Conservation (phyloP, 2,797 vertebrate genomes). For the Hydrophis major region DNA sequence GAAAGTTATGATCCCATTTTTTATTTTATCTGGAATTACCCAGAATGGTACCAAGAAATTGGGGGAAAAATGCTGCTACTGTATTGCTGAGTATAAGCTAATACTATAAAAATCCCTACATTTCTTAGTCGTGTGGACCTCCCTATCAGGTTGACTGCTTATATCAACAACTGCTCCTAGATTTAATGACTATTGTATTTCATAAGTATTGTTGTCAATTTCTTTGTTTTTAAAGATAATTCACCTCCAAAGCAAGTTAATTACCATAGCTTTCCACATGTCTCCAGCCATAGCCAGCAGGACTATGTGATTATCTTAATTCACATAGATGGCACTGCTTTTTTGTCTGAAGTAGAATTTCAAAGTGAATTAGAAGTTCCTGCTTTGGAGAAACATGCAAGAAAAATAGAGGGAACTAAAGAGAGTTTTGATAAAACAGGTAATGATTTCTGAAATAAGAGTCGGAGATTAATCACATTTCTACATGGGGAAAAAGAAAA, state of each 20-base stretch:
- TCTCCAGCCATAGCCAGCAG: neutral
- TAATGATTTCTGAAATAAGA: neutral
- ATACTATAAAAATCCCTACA: neutral
- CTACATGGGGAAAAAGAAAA: neutral
- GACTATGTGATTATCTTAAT: neutral
- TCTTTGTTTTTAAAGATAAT: neutral
- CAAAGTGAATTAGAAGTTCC: neutral
- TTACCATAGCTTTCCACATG: neutral
- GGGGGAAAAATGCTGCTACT: neutral
- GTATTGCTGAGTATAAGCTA: neutral
- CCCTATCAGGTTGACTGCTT: neutral
- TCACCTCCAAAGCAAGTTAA: neutral
- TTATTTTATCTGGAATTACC: neutral
- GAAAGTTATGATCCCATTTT: neutral
- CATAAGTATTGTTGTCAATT: neutral
- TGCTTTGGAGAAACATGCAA: neutral
- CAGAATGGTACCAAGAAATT: neutral
- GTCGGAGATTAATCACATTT: neutral
- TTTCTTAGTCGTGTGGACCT: neutral
- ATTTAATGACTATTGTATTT: neutral
- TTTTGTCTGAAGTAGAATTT: neutral
- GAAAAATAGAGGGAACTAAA: neutral
- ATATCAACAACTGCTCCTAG: neutral
- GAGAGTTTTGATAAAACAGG: neutral
- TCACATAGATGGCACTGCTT: neutral